A percentile compares a stretch with the other conserved stretches of the same genome.
Evolutionary conservation across 2,113 vertebrate species (phyloP).

Genomic region (Paramormyrops kingsleyae): DNA sequence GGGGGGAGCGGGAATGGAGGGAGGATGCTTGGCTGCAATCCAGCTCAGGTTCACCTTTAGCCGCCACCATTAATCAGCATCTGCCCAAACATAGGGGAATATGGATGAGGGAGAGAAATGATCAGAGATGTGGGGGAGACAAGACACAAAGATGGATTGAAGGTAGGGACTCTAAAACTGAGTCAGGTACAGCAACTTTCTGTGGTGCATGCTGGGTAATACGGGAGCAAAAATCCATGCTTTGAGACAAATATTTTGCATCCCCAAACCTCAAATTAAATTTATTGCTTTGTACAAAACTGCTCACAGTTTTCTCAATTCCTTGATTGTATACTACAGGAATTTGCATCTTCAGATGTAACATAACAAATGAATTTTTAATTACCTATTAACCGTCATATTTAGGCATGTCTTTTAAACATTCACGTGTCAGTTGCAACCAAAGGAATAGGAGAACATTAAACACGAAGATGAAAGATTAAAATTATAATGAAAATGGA

Average conservation of each 20-base stretch:
- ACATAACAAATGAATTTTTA: background rate
- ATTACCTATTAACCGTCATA: background rate
- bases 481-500: background rate
- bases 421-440: background rate
- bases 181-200: background rate
- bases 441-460: background rate
- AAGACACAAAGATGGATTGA: background rate
- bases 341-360: background rate
- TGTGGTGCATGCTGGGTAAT: background rate
- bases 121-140: background rate
- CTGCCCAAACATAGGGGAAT: constrained; percentile 27
- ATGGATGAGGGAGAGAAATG: constrained; percentile 15
- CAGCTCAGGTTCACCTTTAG: constrained; percentile 42
- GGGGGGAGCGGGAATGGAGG: background rate
- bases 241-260: background rate
- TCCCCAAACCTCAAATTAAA: background rate
- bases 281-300: background rate
- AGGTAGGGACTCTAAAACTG: background rate
- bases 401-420: background rate
- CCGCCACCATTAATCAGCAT: constrained; percentile 45
- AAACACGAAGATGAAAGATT: background rate
- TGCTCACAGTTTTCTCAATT: background rate
- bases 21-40: constrained; percentile 30
- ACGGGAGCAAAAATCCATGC: background rate
- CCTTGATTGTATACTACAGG: background rate